Percentiles rank a stretch among this genome's conserved stretches.
Evolutionary conservation across 2,797 vertebrate species (phyloP).

Genomic region (Myotis vivesi): DNA sequence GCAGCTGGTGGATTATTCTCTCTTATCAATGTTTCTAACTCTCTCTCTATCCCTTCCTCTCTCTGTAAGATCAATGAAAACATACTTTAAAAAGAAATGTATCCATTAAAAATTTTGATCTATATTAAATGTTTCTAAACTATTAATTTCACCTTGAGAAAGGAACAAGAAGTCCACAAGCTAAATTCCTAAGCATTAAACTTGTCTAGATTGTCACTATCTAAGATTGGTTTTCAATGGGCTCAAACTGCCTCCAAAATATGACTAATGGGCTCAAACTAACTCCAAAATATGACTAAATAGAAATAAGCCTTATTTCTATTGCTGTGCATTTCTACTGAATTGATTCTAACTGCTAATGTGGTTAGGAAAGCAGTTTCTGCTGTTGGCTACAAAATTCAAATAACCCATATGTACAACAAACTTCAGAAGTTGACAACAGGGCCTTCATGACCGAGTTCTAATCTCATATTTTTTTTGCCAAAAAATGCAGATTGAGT

Average conservation of each 20-base stretch:
- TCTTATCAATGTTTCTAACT: neutral
- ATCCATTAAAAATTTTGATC: neutral
- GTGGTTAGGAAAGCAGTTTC: conserved; percentile 1
- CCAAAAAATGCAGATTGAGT: neutral
- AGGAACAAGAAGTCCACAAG: neutral
- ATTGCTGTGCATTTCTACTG: neutral
- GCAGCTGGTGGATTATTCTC: neutral
- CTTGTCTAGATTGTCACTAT: neutral
- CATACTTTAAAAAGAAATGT: neutral
- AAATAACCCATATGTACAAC: neutral
- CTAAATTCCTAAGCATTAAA: conserved; percentile 10
- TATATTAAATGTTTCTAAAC: conserved; percentile 7
- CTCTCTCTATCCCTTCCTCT: neutral
- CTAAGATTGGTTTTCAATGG: neutral
- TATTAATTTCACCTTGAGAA: conserved; percentile 9
- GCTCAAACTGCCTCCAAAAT: neutral
- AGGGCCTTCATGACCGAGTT: neutral
- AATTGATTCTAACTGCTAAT: neutral
- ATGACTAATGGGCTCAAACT: neutral
- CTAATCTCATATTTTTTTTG: conserved; percentile 3
- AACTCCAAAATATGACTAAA: neutral
- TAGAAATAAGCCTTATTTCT: neutral
- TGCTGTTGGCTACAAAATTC: neutral
- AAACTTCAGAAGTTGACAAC: neutral
- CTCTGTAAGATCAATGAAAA: neutral